Base-by-base conservation (phyloP, 2,888 invertebrate species). In the Drosophila peninsularis region DNA sequence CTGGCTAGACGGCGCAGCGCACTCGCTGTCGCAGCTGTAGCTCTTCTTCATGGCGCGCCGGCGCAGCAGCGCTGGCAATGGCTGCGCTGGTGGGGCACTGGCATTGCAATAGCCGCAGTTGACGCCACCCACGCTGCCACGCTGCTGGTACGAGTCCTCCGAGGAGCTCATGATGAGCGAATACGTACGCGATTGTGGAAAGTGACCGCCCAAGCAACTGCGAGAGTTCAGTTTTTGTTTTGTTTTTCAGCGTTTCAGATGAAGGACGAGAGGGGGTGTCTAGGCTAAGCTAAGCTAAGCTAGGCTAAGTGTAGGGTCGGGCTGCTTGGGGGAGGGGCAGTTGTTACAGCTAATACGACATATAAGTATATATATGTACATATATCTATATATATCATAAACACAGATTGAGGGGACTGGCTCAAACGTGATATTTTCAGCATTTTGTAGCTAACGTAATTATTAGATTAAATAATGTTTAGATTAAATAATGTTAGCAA, bases 81-180 rank as follows among this genome's bases (percentile, higher is more conserved):
- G 45, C 74, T 24, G 50, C 50, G 32, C 32, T 49, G 49, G 14
- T 21, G 49, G 34, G n/a, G 52, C 52, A 19, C 39, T 50, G 39
- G 56, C 56, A 54, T 49, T 74, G 71, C 88, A 85, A 62, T 72
- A 71, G 55, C 55, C 57, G 78, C 90, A 91, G 82, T 64, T 44
- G 44, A 24, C 36, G 47, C 67, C 78, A 47, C 19, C 47, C 30
- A 32, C n/a, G 65, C 78, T 69, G 65, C 90, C 90, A 55, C 86
- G 89, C 84, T 86, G 89, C 84, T 86, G 90, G 83, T 90, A 90
- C 61, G 93, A 92, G 66, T 93, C 93, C 89, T 92, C 92, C 66
- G 93, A 93, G 79, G 92, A 92, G 82, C 93, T 93, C 92, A 92
- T 91, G 83, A 93, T 92, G 64, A 93, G 91, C 77, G 93, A 92